Conservation (phyloP, 2,888 invertebrate genomes). For the Yponomeuta plumbellus region DNA sequence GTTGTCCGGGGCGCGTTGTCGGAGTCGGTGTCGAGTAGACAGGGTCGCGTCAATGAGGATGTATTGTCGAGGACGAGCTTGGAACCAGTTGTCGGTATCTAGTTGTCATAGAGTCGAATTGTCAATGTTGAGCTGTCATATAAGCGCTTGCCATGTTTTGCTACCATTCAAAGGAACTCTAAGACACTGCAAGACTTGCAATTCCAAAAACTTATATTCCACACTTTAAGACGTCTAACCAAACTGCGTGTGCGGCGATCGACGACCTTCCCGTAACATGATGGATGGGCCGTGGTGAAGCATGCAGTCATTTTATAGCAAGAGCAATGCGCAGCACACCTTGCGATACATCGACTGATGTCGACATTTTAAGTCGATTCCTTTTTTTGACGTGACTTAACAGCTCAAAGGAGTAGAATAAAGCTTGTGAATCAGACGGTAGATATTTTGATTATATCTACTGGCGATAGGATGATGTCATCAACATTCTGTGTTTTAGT, state of each 20-base stretch:
- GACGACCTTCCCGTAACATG: slow-evolving; percentile 35
- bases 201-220: not conserved
- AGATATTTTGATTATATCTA: not conserved
- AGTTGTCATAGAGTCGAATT: no score
- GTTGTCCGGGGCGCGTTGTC: no score
- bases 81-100: no score
- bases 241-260: slow-evolving; percentile 22
- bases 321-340: not conserved
- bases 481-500: not conserved
- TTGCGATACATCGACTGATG: not conserved
- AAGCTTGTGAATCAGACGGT: not conserved
- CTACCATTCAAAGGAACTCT: no score
- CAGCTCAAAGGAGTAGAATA: not conserved
- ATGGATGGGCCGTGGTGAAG: slow-evolving; percentile 40
- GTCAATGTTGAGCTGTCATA: no score
- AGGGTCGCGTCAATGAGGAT: no score
- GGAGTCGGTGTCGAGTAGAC: no score
- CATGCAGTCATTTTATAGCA: slow-evolving; percentile 19
- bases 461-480: not conserved
- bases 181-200: no score
- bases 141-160: no score
- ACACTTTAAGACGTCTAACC: not conserved
- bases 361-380: not conserved
- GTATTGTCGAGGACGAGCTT: no score
- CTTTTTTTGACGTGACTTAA: not conserved